These are phyloP conservation scores for Leucophenga maculata DNA, from an alignment of 2,888 invertebrate species.

Conservation along the genomic window DNA sequence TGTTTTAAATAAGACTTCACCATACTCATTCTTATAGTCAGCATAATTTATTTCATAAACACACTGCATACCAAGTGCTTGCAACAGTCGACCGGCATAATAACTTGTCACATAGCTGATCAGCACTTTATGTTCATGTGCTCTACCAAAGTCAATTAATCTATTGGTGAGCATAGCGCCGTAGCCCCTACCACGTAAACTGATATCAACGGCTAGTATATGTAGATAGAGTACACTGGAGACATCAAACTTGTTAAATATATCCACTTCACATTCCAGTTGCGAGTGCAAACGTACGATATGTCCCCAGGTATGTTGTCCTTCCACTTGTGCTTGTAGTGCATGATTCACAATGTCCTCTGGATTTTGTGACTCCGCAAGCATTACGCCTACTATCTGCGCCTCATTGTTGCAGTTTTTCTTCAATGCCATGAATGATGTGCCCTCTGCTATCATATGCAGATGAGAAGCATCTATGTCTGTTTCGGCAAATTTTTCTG, in stretches of 20 bases:
- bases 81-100: constrained; percentile 56
- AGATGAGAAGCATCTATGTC: neutral
- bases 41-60: constrained; percentile 44
- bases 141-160: constrained; percentile 50
- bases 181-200: constrained; percentile 53
- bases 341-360: neutral
- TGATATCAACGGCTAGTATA: constrained; percentile 48
- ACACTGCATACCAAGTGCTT: constrained; percentile 55
- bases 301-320: neutral
- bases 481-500: neutral
- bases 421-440: neutral
- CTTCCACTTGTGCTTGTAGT: neutral
- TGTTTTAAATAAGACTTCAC: constrained; percentile 49
- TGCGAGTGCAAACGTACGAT: neutral
- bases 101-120: constrained; percentile 55
- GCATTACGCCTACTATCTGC: neutral
- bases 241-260: constrained; percentile 50
- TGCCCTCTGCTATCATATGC: neutral
- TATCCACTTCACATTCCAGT: constrained; percentile 31
- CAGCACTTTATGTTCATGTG: constrained; percentile 48
- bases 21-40: constrained; percentile 50
- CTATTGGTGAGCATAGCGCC: constrained; percentile 49
- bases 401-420: neutral
- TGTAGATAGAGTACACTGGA: constrained; percentile 53
- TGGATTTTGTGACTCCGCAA: neutral